Evolutionary conservation across 2,113 vertebrate species (phyloP).

Genomic region (Mobula hypostoma): DNA sequence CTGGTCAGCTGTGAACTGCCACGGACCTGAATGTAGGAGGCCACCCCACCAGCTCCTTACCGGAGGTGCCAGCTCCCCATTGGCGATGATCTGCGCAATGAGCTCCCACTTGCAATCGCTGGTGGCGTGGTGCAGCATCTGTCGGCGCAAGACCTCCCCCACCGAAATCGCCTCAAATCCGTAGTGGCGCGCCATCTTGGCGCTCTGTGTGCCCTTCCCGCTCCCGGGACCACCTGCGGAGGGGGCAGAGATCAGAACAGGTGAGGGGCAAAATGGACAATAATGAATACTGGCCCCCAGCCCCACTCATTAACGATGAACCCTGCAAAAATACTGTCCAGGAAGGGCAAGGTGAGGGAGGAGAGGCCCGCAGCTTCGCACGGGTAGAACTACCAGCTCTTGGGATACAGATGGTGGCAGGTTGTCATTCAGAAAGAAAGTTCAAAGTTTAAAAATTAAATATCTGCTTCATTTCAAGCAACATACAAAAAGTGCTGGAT

Average conservation of each 20-base stretch:
- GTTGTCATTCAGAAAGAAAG: too few species aligned
- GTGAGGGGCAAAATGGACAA: background rate
- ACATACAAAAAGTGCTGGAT: too few species aligned
- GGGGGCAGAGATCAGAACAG: background rate
- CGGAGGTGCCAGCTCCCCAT: constrained; percentile 47
- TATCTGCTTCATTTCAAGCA: too few species aligned
- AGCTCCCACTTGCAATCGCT: constrained; percentile 58
- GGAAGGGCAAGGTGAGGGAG: too few species aligned
- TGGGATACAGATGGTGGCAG: too few species aligned
- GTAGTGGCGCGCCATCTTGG: constrained; percentile 51
- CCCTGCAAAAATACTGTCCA: too few species aligned
- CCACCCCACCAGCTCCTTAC: constrained; percentile 5
- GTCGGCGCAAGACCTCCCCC: constrained; percentile 55
- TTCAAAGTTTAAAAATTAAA: too few species aligned
- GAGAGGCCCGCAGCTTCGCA: too few species aligned
- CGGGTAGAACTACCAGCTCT: too few species aligned
- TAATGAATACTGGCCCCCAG: background rate
- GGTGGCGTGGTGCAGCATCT: constrained; percentile 52
- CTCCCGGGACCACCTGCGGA: constrained; percentile 55
- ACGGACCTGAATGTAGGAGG: too few species aligned
- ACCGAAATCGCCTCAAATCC: constrained; percentile 52
- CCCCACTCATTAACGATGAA: too few species aligned
- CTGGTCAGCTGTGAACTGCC: too few species aligned
- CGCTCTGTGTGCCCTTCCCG: constrained; percentile 57
- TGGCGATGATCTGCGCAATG: constrained; percentile 59